Base-by-base conservation (phyloP, 2,888 invertebrate species). In the Pycnomerus fuliginosus region DNA sequence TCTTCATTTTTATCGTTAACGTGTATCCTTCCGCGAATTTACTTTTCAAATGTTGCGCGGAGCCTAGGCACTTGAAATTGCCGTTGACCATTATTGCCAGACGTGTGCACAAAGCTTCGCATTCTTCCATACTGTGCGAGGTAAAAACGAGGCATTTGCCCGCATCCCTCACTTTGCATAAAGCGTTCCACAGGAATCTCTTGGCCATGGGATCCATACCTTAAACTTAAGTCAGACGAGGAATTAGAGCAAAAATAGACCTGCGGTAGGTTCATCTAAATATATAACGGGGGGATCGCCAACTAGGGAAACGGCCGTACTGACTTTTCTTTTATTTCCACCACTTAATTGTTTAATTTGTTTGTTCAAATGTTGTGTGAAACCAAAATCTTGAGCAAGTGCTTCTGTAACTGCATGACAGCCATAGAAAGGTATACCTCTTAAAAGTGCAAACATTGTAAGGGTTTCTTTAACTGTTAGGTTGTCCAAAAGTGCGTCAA, bases 81-180 rank as follows among this genome's bases (percentile, higher is more conserved):
- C 90, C 90, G 68, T 87, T 87, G n/a, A 89, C 89, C 90, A 90
- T 90, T 50, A 90, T 85, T 24, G 88, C 88, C 54, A 90, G 70
- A 3, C 89, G 76, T 1, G 87, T 85, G 68, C 90, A 90, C 13
- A 90, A 74, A 11, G 88, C 88, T 73, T 90, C 90, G 70, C 89
- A 89, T 71, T 90, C 90, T 72, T 89, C 89, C 87, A 90, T 89
- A 67, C 86, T 87, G 74, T 89, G 88, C 28, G 90, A 90, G 11
- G 92, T 92, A 44, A 92, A 76, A 45, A 92, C 78, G 37, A 92
- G 80, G 43, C 87, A 84, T 64, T 80, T 80, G 0, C 90, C 90
- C 2, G 80, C 74, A 42, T 83, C 82, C 29, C 87, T 76, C 23
- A 85, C 79, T 42, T 80, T 77, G 49, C 80, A 77, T 16, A 90